phyloP scores from a whole-genome alignment of 2,113 vertebrate genomes.

The Rallus limicola region DNA sequence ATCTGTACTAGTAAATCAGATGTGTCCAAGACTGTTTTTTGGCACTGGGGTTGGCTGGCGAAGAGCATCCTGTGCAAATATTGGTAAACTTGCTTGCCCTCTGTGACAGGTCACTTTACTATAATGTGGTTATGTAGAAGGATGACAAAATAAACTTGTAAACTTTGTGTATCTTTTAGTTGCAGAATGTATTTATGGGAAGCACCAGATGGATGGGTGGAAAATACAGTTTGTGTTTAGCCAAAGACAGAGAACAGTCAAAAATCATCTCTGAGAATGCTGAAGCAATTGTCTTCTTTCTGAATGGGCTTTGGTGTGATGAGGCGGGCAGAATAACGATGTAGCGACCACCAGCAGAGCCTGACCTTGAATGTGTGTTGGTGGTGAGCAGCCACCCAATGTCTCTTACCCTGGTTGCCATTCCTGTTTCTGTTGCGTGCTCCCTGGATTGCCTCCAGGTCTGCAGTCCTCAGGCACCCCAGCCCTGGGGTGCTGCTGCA shows the following conservation, averaged over 20 bases:
- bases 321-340: neutral
- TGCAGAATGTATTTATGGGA: neutral
- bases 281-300: neutral
- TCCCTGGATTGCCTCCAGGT: neutral
- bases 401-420: neutral
- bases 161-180: neutral
- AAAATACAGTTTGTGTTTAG: neutral
- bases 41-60: neutral
- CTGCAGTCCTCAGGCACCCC: neutral
- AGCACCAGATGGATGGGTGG: neutral
- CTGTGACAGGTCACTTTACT: neutral
- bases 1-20: neutral
- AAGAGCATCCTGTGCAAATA: neutral
- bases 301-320: neutral
- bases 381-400: neutral
- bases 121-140: neutral
- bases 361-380: neutral
- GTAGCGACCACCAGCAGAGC: neutral
- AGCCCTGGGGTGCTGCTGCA: neutral
- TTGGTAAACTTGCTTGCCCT: neutral
- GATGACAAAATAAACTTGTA: neutral
- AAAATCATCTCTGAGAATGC: neutral
- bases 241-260: neutral
- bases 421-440: rapidly evolving
- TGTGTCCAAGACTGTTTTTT: neutral